These are phyloP conservation scores for Agrotis ipsilon DNA, from an alignment of 2,888 invertebrate species.

Conservation along the genomic window DNA sequence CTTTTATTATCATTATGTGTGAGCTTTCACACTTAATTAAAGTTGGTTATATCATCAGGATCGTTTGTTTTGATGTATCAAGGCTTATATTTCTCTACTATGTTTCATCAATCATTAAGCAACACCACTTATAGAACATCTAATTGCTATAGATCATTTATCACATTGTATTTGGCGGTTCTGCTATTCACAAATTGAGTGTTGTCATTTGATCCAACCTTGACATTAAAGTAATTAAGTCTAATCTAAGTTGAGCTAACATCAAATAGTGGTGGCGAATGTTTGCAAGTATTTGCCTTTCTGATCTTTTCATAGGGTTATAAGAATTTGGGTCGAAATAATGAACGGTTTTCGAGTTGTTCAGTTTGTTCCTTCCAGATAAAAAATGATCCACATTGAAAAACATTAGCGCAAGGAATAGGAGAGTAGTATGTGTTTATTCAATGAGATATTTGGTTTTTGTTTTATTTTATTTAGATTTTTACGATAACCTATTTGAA, in stretches of 20 bases:
- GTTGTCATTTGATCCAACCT: slow-evolving; percentile 12
- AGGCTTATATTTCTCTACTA: not conserved
- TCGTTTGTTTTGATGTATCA: not conserved
- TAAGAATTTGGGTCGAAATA: slow-evolving; percentile 46
- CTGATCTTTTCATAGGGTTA: slow-evolving; percentile 30
- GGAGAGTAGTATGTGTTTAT: too few relatives aligned
- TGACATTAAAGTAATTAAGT: slow-evolving; percentile 8
- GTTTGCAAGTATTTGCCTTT: slow-evolving; percentile 22
- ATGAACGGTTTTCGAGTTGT: slow-evolving; percentile 36
- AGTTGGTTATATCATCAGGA: not conserved
- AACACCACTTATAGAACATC: not conserved
- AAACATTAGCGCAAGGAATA: not conserved
- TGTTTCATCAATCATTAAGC: not conserved
- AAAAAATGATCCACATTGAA: too few relatives aligned
- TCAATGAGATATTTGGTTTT: too few relatives aligned
- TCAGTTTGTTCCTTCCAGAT: slow-evolving; percentile 42
- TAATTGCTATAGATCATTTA: slow-evolving; percentile 4
- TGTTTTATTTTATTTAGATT: too few relatives aligned
- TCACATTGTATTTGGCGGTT: not conserved
- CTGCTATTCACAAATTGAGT: not conserved
- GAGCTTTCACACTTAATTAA: too few relatives aligned
- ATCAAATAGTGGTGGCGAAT: slow-evolving; percentile 21
- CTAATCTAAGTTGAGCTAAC: slow-evolving; percentile 21
- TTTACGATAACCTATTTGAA: too few relatives aligned
- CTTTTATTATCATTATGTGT: too few relatives aligned